phyloP scores from a whole-genome alignment of 2,113 vertebrate genomes.

The Formicarius rufipectus region DNA sequence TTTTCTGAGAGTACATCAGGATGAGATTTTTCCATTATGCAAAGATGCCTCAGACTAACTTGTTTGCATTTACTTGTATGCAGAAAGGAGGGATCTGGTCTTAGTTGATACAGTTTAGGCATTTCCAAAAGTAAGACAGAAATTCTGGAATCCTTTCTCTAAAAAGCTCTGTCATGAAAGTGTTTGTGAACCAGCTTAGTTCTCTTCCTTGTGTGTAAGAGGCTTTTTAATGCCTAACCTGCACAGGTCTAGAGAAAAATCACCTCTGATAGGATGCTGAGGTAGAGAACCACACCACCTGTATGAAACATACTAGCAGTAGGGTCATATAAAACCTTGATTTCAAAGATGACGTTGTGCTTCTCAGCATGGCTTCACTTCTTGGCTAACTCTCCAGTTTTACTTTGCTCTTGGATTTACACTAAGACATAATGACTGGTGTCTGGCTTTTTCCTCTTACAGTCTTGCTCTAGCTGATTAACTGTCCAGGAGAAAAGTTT shows the following conservation, averaged over 20 bases:
- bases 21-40: neutral
- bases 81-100: neutral
- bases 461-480: neutral
- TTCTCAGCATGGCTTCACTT: neutral
- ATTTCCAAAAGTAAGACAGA: neutral
- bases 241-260: neutral
- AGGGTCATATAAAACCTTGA: neutral
- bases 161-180: neutral
- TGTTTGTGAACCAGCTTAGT: neutral
- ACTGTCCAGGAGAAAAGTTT: neutral
- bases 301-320: neutral
- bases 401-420: neutral
- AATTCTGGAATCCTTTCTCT: neutral
- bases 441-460: neutral
- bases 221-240: neutral
- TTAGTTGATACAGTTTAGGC: neutral
- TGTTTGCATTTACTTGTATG: neutral
- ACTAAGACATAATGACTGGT: neutral
- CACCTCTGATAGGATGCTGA: neutral
- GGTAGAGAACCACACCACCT: neutral
- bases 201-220: neutral
- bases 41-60: neutral
- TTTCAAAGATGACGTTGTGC: neutral
- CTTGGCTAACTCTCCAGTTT: slow-evolving; percentile 6
- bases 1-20: neutral